A percentile compares a stretch with the other conserved stretches of the same genome.
Conservation (phyloP, 2,797 vertebrate species). For the Halcyon leucocephala region DNA sequence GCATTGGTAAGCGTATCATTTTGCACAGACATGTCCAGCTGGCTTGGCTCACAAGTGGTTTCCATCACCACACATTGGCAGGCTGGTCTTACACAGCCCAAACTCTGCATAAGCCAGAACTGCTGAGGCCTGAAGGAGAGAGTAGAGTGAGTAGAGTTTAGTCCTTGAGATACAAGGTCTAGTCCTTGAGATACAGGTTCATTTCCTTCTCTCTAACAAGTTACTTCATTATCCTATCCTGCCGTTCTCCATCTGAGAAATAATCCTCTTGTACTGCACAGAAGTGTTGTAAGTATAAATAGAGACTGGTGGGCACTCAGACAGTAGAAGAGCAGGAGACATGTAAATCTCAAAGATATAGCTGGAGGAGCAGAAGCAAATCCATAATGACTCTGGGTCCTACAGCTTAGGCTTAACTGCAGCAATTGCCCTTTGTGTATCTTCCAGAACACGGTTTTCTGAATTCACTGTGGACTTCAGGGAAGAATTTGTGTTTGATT, state of each 20-base stretch:
- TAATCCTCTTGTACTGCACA: not conserved
- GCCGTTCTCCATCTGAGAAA: not conserved
- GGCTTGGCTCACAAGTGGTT: not conserved
- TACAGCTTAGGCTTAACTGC: not conserved
- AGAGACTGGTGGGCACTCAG: not conserved
- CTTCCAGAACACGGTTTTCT: not conserved
- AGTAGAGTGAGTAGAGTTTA: not conserved
- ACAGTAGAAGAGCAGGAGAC: not conserved
- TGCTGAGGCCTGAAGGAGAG: not conserved
- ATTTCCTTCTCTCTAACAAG: not conserved
- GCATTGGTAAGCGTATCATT: not conserved
- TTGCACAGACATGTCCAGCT: not conserved
- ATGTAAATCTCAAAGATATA: not conserved
- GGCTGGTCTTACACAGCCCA: not conserved
- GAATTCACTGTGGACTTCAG: not conserved
- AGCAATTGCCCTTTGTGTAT: not conserved
- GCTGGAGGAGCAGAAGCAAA: not conserved
- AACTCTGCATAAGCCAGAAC: not conserved
- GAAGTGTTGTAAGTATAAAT: not conserved
- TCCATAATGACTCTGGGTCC: not conserved
- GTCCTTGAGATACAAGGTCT: not conserved
- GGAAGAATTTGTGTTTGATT: constrained; percentile 40
- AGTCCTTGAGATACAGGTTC: not conserved
- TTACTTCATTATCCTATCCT: not conserved
- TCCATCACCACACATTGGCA: fast-evolving